Conservation (phyloP, 2,888 invertebrate species). For the Polymixis lichenea region DNA sequence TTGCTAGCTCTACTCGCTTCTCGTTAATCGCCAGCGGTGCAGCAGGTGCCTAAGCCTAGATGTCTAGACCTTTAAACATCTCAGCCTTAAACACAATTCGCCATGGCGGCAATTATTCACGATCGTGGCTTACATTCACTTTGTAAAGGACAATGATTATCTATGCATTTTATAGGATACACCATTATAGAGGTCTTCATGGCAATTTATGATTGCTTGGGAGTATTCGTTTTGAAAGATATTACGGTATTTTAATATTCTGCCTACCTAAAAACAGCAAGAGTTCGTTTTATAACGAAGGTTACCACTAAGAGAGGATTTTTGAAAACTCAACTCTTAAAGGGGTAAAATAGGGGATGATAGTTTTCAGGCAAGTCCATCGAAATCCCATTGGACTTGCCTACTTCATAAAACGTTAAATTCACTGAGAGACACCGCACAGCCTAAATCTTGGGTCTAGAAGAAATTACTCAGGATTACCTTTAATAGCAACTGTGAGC, state of each 20-base stretch:
- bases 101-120: conserved; percentile 39
- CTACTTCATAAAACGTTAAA: no score
- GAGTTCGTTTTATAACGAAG: no score
- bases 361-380: no score
- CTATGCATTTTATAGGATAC: conserved; percentile 10
- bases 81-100: conserved; percentile 38
- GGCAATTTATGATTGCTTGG: conserved; percentile 7
- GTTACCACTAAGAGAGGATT: no score
- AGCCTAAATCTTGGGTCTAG: no score
- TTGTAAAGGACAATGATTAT: conserved; percentile 49
- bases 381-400: no score
- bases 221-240: neutral
- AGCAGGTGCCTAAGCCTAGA: neutral
- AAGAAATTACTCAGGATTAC: no score
- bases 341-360: no score
- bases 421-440: no score
- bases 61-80: conserved; percentile 37
- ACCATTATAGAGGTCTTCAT: neutral
- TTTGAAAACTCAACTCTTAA: no score
- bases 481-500: neutral
- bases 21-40: neutral
- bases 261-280: neutral
- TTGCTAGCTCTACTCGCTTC: neutral
- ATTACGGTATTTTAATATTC: neutral
- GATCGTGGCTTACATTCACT: conserved; percentile 62